phyloP scores from a whole-genome alignment of 1,140 invertebrate genomes.

The Diachasmimorpha longicaudata region DNA sequence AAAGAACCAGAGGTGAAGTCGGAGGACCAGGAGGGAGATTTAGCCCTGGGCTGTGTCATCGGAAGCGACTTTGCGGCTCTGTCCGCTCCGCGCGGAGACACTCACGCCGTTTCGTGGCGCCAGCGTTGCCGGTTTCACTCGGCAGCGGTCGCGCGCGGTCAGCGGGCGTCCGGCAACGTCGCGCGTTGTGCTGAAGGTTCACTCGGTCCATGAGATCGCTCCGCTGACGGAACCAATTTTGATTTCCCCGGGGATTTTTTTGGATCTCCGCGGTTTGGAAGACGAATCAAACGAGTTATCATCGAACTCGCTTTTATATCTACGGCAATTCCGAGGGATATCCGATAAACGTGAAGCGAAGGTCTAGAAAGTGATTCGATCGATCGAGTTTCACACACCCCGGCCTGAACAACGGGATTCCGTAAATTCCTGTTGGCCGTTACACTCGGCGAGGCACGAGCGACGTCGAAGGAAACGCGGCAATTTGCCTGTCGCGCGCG shows the following conservation, averaged over 20 bases:
- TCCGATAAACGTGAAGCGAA: background rate
- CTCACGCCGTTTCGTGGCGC: too few species aligned
- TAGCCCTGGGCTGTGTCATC: too few species aligned
- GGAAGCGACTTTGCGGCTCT: too few species aligned
- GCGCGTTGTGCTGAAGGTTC: too few species aligned
- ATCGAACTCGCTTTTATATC: background rate
- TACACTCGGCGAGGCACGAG: conserved; percentile 48
- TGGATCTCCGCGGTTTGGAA: too few species aligned
- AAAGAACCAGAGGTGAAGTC: background rate
- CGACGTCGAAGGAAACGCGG: conserved; percentile 51
- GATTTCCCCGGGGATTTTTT: background rate
- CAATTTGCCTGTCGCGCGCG: conserved; percentile 54
- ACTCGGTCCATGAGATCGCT: too few species aligned
- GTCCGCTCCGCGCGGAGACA: too few species aligned
- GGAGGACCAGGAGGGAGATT: too few species aligned
- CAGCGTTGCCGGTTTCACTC: too few species aligned
- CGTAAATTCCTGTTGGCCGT: conserved; percentile 35
- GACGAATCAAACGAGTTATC: background rate
- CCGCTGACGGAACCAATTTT: too few species aligned
- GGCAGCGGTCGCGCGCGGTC: too few species aligned
- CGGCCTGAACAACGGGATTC: conserved; percentile 21
- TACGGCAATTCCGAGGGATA: background rate
- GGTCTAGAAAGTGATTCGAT: background rate
- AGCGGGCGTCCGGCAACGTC: too few species aligned
- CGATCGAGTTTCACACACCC: conserved; percentile 19